A percentile compares a stretch with the other conserved stretches of the same genome.
phyloP scores from a whole-genome alignment of 2,113 vertebrate genomes.

The Hypanus sabinus region DNA sequence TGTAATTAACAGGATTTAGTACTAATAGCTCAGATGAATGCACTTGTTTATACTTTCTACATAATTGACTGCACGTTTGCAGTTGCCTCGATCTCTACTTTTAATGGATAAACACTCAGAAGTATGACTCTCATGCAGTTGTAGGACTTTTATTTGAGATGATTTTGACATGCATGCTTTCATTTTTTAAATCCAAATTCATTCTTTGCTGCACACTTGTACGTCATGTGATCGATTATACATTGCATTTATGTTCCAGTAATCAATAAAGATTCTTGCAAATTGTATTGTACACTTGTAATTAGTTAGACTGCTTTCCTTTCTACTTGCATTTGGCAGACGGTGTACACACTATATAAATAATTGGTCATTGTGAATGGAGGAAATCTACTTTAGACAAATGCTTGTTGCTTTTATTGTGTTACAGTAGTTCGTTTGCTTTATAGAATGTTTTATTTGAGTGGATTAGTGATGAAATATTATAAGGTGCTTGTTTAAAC shows the following conservation, averaged over 20 bases:
- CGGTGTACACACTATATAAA: neutral
- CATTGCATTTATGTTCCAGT: neutral
- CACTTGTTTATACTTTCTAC: neutral
- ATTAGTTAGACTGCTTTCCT: neutral
- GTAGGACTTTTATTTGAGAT: neutral
- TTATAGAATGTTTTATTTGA: neutral
- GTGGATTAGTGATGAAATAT: neutral
- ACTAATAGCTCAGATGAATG: neutral
- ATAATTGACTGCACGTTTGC: neutral
- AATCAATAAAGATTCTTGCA: neutral
- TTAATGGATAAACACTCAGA: neutral
- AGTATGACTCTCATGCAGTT: neutral
- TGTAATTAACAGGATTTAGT: neutral
- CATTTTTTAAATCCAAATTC: neutral
- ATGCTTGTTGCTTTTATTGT: neutral
- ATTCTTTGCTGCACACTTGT: neutral
- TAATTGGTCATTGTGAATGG: neutral
- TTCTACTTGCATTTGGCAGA: neutral
- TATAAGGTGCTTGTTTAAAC: neutral
- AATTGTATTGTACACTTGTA: neutral
- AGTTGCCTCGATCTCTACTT: neutral
- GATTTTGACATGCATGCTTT: neutral
- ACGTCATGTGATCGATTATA: neutral
- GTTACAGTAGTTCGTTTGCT: neutral
- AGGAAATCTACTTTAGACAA: neutral